phyloP scores from a whole-genome alignment of 2,888 invertebrate species.

The Coronaproctus castanopsis region DNA sequence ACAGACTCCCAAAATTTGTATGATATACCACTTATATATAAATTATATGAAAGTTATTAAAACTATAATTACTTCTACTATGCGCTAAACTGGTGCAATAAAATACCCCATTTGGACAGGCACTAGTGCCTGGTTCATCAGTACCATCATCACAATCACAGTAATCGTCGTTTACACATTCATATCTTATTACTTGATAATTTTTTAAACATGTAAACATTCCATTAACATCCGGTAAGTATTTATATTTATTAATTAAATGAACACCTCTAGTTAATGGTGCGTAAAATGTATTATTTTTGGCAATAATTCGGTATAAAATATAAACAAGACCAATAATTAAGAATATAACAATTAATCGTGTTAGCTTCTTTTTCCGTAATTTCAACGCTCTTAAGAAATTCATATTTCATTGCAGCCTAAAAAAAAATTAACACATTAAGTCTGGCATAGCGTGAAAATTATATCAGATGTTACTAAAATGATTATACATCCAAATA shows the following conservation, averaged over 20 bases:
- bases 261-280: constrained; percentile 9
- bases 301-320: background rate
- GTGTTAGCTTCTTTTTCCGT: background rate
- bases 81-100: constrained; percentile 68
- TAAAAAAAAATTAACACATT: too few relatives aligned
- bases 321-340: background rate
- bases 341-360: background rate
- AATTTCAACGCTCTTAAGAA: background rate
- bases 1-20: too few relatives aligned
- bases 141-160: constrained; percentile 81
- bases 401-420: background rate
- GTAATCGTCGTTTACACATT: constrained; percentile 67
- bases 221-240: constrained; percentile 1
- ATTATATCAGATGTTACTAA: too few relatives aligned
- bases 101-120: constrained; percentile 64
- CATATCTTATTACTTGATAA: constrained; percentile 1
- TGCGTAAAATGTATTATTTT: background rate
- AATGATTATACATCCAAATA: too few relatives aligned
- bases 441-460: too few relatives aligned
- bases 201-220: constrained; percentile 3
- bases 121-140: constrained; percentile 70
- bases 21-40: too few relatives aligned
- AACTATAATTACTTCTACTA: constrained; percentile 33
- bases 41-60: too few relatives aligned
- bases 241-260: background rate